phyloP scores from a whole-genome alignment of 2,888 invertebrate species.

The Drosophila mettleri region DNA sequence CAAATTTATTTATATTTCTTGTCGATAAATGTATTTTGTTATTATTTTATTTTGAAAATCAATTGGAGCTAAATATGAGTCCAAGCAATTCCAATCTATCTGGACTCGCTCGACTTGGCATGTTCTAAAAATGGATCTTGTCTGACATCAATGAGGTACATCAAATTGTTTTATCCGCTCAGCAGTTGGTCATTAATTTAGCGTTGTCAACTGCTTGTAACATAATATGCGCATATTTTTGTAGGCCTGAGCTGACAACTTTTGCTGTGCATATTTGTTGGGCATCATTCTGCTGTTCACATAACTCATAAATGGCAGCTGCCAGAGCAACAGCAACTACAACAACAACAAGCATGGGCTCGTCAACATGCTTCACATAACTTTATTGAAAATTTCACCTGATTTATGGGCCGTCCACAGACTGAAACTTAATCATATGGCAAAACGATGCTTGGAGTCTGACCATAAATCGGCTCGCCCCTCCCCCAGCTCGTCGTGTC shows the following conservation, averaged over 20 bases:
- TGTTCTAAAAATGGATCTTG: no score
- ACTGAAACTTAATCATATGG: constrained; percentile 74
- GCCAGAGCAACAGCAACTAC: constrained; percentile 27
- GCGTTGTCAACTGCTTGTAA: constrained; percentile 29
- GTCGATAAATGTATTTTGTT: not conserved
- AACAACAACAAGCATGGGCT: constrained; percentile 32
- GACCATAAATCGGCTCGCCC: constrained; percentile 26
- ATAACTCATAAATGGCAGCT: constrained; percentile 68
- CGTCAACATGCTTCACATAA: constrained; percentile 56
- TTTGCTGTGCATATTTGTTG: constrained; percentile 46
- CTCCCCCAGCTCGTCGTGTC: no score
- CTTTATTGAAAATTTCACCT: constrained; percentile 73
- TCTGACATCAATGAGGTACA: not conserved
- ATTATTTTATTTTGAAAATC: not conserved
- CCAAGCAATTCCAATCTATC: no score
- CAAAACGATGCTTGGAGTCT: constrained; percentile 72
- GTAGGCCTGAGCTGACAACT: constrained; percentile 19
- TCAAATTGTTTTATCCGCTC: constrained; percentile 30
- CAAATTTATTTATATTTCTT: not conserved
- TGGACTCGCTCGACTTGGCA: no score
- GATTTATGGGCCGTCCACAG: constrained; percentile 67
- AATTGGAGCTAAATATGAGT: not conserved
- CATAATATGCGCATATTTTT: constrained; percentile 26
- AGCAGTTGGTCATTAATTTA: constrained; percentile 45
- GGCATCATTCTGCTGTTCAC: constrained; percentile 53